Evolutionary conservation across 2,797 vertebrate species (phyloP).

Genomic region (Spinibarbus caldwelli): DNA sequence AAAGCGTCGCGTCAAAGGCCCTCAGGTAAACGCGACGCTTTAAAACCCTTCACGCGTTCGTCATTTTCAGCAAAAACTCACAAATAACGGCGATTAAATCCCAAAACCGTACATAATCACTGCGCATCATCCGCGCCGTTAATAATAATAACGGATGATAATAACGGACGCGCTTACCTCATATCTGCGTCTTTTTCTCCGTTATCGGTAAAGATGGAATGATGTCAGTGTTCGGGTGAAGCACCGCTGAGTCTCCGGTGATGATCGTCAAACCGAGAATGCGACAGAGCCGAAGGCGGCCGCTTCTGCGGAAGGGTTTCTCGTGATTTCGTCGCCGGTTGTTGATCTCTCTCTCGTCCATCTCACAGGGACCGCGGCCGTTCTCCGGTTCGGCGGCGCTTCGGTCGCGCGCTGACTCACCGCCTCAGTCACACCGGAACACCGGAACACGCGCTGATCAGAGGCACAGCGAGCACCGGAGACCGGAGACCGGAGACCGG

Average conservation of each 20-base stretch:
- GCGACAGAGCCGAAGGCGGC: slow-evolving; percentile 57
- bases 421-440: too few relatives aligned
- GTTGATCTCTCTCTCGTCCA: slow-evolving; percentile 64
- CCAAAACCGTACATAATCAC: too few relatives aligned
- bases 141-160: not conserved
- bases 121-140: not conserved
- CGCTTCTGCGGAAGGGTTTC: slow-evolving; percentile 30
- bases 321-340: too few relatives aligned
- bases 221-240: slow-evolving; percentile 50
- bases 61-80: not conserved
- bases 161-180: slow-evolving; percentile 73
- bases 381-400: slow-evolving; percentile 66
- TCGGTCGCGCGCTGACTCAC: slow-evolving; percentile 59
- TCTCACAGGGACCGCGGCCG: slow-evolving; percentile 66
- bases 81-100: not conserved
- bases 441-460: slow-evolving; percentile 13
- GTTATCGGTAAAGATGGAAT: slow-evolving; percentile 39
- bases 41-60: too few relatives aligned
- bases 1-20: not conserved
- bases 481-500: too few relatives aligned
- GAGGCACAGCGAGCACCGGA: not conserved
- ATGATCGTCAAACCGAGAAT: slow-evolving; percentile 22
- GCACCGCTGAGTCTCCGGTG: slow-evolving; percentile 11
- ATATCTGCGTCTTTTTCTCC: slow-evolving; percentile 64
- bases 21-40: not conserved